phyloP scores from a whole-genome alignment of 2,113 vertebrate species.

The Motacilla tschutschensis region DNA sequence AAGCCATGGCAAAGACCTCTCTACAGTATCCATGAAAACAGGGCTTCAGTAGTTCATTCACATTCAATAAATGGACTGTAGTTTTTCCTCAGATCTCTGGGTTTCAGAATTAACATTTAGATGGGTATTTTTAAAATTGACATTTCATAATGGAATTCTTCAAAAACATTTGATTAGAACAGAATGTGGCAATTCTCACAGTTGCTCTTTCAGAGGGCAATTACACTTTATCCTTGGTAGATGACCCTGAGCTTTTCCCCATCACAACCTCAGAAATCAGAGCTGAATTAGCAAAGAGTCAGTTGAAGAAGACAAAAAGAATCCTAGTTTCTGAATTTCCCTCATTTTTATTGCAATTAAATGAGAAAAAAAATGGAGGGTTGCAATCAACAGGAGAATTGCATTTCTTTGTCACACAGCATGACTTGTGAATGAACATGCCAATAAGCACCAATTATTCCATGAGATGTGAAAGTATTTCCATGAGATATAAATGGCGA shows the following conservation, averaged over 20 bases:
- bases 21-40: not conserved
- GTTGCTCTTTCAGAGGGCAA: not conserved
- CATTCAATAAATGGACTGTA: not conserved
- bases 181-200: not conserved
- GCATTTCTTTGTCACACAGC: not conserved
- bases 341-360: not conserved
- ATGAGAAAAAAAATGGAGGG: not conserved
- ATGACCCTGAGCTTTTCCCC: not conserved
- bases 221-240: not conserved
- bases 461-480: not conserved
- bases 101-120: not conserved
- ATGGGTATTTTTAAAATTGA: not conserved
- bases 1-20: not conserved
- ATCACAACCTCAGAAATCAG: not conserved
- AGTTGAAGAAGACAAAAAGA: not conserved
- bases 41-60: not conserved
- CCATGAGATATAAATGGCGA: not conserved
- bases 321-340: not conserved
- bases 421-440: not conserved
- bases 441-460: not conserved
- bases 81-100: not conserved
- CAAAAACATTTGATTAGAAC: not conserved
- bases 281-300: not conserved
- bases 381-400: not conserved
- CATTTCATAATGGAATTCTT: not conserved